phyloP scores from a whole-genome alignment of 2,113 vertebrate species.

The Notarius lentiginosus region DNA sequence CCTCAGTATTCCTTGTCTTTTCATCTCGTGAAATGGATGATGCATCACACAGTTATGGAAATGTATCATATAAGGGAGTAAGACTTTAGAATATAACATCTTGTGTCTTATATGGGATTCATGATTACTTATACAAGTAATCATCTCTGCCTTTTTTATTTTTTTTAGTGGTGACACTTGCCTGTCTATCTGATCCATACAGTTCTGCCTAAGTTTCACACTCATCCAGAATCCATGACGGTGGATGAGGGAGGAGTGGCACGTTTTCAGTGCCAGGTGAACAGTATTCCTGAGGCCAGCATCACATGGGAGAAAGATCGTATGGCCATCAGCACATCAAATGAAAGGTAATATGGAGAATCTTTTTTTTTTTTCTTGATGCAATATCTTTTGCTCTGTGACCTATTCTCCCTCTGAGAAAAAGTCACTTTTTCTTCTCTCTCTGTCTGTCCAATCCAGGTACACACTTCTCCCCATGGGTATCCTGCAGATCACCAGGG shows the following conservation, averaged over 20 bases:
- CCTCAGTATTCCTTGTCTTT: neutral
- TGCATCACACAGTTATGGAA: neutral
- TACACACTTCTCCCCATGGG: constrained; percentile 76
- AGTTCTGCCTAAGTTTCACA: constrained; percentile 59
- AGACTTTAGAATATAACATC: neutral
- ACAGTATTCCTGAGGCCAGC: constrained; percentile 56
- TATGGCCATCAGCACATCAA: constrained; percentile 20
- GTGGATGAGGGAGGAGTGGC: constrained; percentile 56
- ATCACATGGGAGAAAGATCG: constrained; percentile 64
- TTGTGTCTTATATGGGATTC: neutral
- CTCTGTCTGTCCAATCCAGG: constrained; percentile 53
- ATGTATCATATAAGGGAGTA: neutral
- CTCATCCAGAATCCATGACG: constrained; percentile 52
- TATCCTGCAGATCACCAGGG: constrained; percentile 71
- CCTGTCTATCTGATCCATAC: constrained; percentile 13
- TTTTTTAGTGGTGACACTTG: neutral
- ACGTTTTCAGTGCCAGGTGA: constrained; percentile 57
- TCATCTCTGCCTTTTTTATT: too few species aligned
- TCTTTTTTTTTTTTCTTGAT: neutral
- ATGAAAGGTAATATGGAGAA: constrained; percentile 39
- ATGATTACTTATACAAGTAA: too few species aligned
- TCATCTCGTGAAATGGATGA: neutral
- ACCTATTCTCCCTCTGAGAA: neutral
- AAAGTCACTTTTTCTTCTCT: neutral
- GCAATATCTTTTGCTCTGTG: neutral